These are phyloP conservation scores for Oreonectes daqikongensis DNA, from an alignment of 2,797 vertebrate genomes.

Conservation along the genomic window DNA sequence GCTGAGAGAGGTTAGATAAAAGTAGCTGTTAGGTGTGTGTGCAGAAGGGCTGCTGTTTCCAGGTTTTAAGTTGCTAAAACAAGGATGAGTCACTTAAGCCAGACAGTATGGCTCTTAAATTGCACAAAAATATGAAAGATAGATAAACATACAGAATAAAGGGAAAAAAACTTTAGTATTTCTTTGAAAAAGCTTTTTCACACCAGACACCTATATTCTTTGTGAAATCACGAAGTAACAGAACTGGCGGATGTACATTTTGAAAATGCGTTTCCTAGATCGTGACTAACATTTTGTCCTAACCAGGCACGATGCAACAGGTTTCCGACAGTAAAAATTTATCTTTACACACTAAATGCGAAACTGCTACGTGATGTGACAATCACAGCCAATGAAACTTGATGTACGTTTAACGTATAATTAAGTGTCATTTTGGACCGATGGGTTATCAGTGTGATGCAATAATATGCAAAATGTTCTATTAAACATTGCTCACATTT, in stretches of 20 bases:
- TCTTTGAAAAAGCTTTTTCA: background rate
- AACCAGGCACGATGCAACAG: background rate
- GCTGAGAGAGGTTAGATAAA: constrained; percentile 19
- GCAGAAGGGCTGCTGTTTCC: background rate
- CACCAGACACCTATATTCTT: background rate
- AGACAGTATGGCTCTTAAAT: background rate
- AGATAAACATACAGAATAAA: background rate
- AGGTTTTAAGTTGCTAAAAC: constrained; percentile 6
- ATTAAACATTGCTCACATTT: background rate
- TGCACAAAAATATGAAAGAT: background rate
- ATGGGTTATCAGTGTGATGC: background rate
- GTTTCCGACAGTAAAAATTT: background rate
- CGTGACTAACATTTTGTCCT: background rate
- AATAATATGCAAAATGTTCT: background rate
- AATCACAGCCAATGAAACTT: background rate
- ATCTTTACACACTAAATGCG: background rate
- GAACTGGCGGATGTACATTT: background rate
- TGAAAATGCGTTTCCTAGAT: background rate
- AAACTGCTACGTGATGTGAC: background rate
- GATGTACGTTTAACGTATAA: background rate
- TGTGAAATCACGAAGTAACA: constrained; percentile 20
- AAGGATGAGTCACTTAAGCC: constrained; percentile 24
- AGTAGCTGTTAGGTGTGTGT: constrained; percentile 26
- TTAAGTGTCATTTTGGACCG: background rate
- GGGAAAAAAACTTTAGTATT: background rate